phyloP scores from a whole-genome alignment of 53 echinoderm and acorn worm species.

The Apostichopus leukothele region DNA sequence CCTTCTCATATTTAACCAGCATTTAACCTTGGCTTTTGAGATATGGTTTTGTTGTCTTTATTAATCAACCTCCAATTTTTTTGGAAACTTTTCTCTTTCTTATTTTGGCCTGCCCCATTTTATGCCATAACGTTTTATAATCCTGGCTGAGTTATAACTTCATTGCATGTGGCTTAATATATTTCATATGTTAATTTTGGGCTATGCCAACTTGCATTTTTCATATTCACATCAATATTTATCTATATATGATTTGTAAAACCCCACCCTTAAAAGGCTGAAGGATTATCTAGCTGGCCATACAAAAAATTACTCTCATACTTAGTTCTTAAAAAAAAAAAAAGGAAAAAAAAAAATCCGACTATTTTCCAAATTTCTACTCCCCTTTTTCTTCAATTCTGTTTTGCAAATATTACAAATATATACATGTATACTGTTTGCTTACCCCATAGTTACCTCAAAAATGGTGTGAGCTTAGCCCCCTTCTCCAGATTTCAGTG shows the following conservation, averaged over 20 bases:
- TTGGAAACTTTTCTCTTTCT: neutral
- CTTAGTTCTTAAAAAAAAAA: too few relatives aligned
- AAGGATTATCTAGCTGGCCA: too few relatives aligned
- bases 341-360: too few relatives aligned
- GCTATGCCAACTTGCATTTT: neutral
- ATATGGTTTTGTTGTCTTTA: neutral
- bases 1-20: neutral
- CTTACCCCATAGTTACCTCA: too few relatives aligned
- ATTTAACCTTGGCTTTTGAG: neutral
- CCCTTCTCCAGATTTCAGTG: too few relatives aligned
- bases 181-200: neutral
- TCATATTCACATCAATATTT: too few relatives aligned
- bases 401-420: neutral
- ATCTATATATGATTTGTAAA: too few relatives aligned
- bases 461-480: too few relatives aligned
- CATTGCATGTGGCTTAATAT: slow-evolving; percentile 16
- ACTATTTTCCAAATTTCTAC: neutral
- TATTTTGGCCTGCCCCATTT: neutral
- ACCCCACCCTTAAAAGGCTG: too few relatives aligned
- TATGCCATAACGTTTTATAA: neutral
- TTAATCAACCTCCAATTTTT: too few relatives aligned
- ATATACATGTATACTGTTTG: neutral
- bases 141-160: neutral
- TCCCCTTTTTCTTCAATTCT: neutral
- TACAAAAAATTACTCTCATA: too few relatives aligned